Conservation (phyloP, 2,797 vertebrate species). For the Ctenopoma kingsleyae region DNA sequence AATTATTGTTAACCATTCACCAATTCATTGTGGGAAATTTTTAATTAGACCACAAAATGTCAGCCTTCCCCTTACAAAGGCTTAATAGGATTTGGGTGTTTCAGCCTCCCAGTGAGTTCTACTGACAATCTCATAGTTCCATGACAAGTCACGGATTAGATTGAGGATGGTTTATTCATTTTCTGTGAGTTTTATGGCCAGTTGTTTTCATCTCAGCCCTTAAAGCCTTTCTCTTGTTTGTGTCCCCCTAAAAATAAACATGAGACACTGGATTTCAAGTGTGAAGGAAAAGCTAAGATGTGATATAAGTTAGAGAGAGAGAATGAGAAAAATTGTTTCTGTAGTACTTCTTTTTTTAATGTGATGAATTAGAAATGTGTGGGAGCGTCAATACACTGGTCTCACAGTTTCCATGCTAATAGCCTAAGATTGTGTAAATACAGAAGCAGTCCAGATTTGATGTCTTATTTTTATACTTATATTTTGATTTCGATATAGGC, state of each 20-base stretch:
- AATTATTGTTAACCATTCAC: constrained; percentile 82
- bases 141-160: constrained; percentile 76
- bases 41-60: constrained; percentile 87
- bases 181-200: constrained; percentile 77
- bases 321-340: constrained; percentile 36
- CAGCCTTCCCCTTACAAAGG: constrained; percentile 78
- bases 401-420: constrained; percentile 74
- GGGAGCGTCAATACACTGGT: constrained; percentile 70
- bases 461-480: constrained; percentile 67
- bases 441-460: constrained; percentile 58
- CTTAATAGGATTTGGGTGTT: constrained; percentile 87
- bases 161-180: constrained; percentile 80
- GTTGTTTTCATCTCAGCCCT: constrained; percentile 76
- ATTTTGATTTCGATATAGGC: constrained; percentile 59
- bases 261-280: constrained; percentile 80
- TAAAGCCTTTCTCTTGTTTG: constrained; percentile 81
- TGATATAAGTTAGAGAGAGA: constrained; percentile 64
- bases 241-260: constrained; percentile 78
- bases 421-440: constrained; percentile 55
- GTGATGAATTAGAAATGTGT: constrained; percentile 83
- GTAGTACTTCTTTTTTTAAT: constrained; percentile 44
- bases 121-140: constrained; percentile 72
- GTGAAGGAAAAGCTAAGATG: constrained; percentile 77
- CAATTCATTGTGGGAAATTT: constrained; percentile 77
- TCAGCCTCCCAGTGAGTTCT: constrained; percentile 71